Evolutionary conservation across 2,888 invertebrate species (phyloP).

Genomic region (Cephonodes hylas): DNA sequence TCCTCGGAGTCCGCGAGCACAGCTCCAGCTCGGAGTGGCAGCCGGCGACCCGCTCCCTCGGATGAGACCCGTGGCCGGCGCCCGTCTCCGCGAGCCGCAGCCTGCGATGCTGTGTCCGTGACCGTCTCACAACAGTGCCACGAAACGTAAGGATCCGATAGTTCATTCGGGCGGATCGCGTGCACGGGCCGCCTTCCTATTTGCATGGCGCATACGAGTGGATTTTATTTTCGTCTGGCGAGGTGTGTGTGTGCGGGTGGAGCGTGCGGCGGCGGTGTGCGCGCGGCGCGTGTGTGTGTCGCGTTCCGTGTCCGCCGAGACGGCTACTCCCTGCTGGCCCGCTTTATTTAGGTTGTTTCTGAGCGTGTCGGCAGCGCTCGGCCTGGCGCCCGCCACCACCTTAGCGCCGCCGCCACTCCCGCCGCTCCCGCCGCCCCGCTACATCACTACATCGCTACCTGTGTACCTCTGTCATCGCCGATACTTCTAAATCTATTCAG

Average conservation of each 20-base stretch:
- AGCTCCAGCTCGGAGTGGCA: slow-evolving; percentile 68
- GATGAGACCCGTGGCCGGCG: slow-evolving; percentile 65
- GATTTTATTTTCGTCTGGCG: slow-evolving; percentile 80
- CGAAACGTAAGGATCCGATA: slow-evolving; percentile 79
- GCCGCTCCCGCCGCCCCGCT: slow-evolving; percentile 21
- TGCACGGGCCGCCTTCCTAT: slow-evolving; percentile 73
- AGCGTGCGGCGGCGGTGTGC: slow-evolving; percentile 42
- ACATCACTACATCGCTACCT: slow-evolving; percentile 25
- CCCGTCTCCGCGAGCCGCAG: slow-evolving; percentile 64
- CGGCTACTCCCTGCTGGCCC: slow-evolving; percentile 71
- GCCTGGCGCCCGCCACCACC: slow-evolving; percentile 38
- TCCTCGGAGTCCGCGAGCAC: slow-evolving; percentile 62
- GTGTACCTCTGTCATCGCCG: slow-evolving; percentile 32
- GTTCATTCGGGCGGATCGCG: slow-evolving; percentile 67
- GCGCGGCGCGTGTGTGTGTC: slow-evolving; percentile 45
- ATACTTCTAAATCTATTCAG: slow-evolving; percentile 7
- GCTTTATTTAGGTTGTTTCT: slow-evolving; percentile 76
- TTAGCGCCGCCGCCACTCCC: slow-evolving; percentile 22
- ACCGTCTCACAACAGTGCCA: slow-evolving; percentile 78
- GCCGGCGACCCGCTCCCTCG: slow-evolving; percentile 56
- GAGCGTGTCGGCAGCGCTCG: slow-evolving; percentile 51
- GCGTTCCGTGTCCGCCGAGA: slow-evolving; percentile 61
- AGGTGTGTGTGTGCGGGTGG: slow-evolving; percentile 61
- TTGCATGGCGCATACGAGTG: slow-evolving; percentile 80
- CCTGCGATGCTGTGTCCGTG: slow-evolving; percentile 79